phyloP scores from a whole-genome alignment of 2,113 vertebrate species.

The Forbesichthys papilliferus region DNA sequence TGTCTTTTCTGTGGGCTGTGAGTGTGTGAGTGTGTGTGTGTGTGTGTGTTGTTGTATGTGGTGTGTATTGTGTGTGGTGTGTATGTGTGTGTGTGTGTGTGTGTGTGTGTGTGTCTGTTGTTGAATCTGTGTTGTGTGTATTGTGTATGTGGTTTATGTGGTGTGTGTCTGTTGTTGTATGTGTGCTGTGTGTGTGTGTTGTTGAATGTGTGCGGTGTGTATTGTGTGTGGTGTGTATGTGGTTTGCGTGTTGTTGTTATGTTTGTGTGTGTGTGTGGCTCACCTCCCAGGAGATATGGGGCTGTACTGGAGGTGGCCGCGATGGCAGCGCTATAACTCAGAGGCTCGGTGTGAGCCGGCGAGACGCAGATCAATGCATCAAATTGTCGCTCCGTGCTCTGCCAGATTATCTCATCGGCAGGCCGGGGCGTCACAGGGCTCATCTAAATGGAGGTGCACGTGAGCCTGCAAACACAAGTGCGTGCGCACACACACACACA shows the following conservation, averaged over 20 bases:
- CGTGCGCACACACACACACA: constrained; percentile 6
- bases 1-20: not conserved
- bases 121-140: not conserved
- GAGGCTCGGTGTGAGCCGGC: constrained; percentile 47
- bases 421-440: constrained; percentile 44
- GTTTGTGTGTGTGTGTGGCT: constrained; percentile 17
- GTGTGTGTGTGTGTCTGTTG: not conserved
- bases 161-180: not conserved
- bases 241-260: not conserved
- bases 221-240: not conserved
- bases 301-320: constrained; percentile 45
- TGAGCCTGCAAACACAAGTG: not conserved
- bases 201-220: not conserved
- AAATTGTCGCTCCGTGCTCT: constrained; percentile 65
- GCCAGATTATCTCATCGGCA: constrained; percentile 66
- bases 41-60: not conserved
- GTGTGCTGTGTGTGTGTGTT: not conserved
- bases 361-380: constrained; percentile 66
- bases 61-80: too few relatives aligned
- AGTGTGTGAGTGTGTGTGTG: not conserved
- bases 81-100: not conserved
- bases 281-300: constrained; percentile 30
- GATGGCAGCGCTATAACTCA: constrained; percentile 66
- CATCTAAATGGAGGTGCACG: constrained; percentile 23
- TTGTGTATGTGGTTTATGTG: too few relatives aligned